Evolutionary conservation across 2,113 vertebrate genomes (phyloP).

Genomic region (Vanacampus margaritifer): DNA sequence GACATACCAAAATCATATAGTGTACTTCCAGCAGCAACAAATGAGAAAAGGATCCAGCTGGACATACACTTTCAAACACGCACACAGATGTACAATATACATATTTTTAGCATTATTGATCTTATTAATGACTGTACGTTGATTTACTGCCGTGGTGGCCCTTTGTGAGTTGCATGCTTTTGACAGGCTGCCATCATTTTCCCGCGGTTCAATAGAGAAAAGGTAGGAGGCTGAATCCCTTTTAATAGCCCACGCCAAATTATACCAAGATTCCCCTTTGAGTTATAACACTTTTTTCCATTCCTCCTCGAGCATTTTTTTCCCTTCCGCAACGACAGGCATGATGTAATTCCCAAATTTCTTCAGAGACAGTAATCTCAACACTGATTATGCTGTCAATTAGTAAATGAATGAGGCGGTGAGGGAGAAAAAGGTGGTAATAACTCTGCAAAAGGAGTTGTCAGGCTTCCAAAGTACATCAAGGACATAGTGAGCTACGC

Average conservation of each 20-base stretch:
- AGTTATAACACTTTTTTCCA: conserved; percentile 47
- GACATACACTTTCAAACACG: conserved; percentile 2
- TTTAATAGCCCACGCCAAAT: conserved; percentile 57
- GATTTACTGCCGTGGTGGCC: conserved; percentile 65
- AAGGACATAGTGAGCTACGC: conserved; percentile 54
- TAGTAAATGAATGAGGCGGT: conserved; percentile 66
- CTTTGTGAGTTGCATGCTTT: conserved; percentile 60
- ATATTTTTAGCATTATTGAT: conserved; percentile 68
- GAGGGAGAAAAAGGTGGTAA: conserved; percentile 28
- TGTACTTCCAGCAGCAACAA: background rate
- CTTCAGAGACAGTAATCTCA: conserved; percentile 58
- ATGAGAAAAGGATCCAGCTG: conserved; percentile 18
- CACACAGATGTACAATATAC: conserved; percentile 22
- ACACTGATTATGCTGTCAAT: conserved; percentile 68
- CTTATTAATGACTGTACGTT: conserved; percentile 66
- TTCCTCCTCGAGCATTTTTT: background rate
- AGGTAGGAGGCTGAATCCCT: conserved; percentile 54
- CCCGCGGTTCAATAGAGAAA: conserved; percentile 62
- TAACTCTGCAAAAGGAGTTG: conserved; percentile 61
- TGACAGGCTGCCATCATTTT: conserved; percentile 70
- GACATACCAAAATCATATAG: too few relatives aligned
- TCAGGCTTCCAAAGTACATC: conserved; percentile 67
- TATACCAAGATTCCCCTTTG: conserved; percentile 53
- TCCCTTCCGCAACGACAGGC: conserved; percentile 40
- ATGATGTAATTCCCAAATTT: conserved; percentile 69